Evolutionary conservation across 2,113 vertebrate genomes (phyloP).

Genomic region (Grammatotria lemairii): DNA sequence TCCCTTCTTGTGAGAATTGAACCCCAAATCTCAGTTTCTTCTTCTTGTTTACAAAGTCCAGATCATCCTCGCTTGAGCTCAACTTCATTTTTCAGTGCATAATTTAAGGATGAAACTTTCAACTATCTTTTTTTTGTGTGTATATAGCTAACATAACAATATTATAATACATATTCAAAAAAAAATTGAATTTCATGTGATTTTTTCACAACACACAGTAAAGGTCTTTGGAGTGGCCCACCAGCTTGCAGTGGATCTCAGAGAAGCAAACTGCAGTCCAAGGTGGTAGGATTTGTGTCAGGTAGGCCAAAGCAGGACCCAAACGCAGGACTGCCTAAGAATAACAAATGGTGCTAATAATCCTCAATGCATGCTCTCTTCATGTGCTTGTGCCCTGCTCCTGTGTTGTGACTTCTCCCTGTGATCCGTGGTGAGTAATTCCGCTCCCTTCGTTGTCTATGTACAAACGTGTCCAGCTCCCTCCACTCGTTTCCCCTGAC

Average conservation of each 20-base stretch:
- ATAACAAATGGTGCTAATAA: background rate
- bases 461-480: background rate
- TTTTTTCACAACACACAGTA: background rate
- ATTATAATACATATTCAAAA: background rate
- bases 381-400: background rate
- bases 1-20: background rate
- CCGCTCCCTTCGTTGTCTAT: fast-evolving
- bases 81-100: background rate
- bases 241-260: background rate
- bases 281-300: background rate
- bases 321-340: background rate
- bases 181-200: background rate
- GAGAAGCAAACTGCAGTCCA: background rate
- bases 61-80: background rate
- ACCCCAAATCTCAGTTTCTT: background rate
- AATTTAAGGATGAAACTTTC: background rate
- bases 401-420: background rate
- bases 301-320: background rate
- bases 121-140: background rate
- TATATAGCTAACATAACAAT: background rate
- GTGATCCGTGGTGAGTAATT: background rate
- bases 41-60: background rate
- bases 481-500: background rate
- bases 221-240: background rate
- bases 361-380: background rate